Evolutionary conservation across 2,797 vertebrate genomes (phyloP).

Genomic region (Sebastes steindachneri): DNA sequence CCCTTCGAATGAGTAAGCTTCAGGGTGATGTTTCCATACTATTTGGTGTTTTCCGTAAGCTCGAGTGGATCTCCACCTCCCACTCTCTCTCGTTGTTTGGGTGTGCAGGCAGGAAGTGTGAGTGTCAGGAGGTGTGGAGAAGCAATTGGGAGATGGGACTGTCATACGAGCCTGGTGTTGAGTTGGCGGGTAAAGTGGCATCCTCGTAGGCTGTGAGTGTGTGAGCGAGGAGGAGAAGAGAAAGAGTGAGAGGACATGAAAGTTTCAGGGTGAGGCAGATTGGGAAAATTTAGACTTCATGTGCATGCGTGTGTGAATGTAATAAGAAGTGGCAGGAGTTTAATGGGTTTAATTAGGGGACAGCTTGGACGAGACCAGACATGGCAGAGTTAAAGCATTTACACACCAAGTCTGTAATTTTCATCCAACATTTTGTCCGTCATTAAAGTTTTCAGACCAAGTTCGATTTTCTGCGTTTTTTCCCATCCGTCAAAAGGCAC

Average conservation of each 20-base stretch:
- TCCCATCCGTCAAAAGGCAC: no score
- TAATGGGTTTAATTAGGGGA: neutral
- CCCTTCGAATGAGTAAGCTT: slow-evolving; percentile 14
- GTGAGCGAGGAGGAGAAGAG: neutral
- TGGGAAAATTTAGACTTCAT: neutral
- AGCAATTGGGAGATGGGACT: slow-evolving; percentile 4
- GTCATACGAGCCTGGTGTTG: slow-evolving; percentile 39
- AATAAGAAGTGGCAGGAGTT: neutral
- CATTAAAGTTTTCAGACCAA: no score
- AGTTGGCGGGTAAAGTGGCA: slow-evolving; percentile 29
- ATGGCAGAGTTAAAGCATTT: no score
- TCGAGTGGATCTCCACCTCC: slow-evolving; percentile 33
- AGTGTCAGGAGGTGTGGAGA: slow-evolving; percentile 8
- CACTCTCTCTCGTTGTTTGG: neutral
- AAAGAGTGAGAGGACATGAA: neutral
- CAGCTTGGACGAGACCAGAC: no score
- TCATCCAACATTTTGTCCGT: no score
- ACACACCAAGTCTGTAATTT: no score
- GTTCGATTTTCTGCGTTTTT: no score
- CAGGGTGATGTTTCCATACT: slow-evolving; percentile 46
- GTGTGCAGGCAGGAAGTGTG: slow-evolving; percentile 10
- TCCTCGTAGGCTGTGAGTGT: neutral
- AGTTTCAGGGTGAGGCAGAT: neutral
- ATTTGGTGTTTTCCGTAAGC: slow-evolving; percentile 51
- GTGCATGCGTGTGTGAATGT: neutral